Evolutionary conservation across 1,140 invertebrate species (phyloP).

Genomic region (Reticulitermes speratus): DNA sequence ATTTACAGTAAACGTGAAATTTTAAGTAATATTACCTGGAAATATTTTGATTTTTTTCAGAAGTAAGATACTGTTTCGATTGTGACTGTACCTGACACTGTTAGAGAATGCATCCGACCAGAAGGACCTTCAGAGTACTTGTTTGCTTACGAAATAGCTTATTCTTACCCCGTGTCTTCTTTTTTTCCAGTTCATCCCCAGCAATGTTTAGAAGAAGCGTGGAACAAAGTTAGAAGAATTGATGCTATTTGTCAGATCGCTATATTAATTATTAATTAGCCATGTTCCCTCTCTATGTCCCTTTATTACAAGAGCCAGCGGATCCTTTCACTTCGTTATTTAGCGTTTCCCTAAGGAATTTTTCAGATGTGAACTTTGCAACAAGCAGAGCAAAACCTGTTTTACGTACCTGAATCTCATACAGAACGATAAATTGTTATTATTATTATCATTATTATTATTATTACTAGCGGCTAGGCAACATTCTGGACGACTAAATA

Average conservation of each 20-base stretch:
- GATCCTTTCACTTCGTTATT: background rate
- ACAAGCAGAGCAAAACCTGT: background rate
- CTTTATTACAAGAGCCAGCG: background rate
- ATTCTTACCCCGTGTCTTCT: background rate
- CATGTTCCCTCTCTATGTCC: background rate
- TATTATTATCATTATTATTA: too few species aligned
- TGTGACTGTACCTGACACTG: background rate
- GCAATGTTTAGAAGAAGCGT: background rate
- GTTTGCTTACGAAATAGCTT: background rate
- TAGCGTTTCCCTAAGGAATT: background rate
- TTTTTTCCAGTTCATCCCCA: background rate
- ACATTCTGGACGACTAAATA: too few species aligned
- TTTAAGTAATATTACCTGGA: too few species aligned
- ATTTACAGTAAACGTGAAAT: too few species aligned
- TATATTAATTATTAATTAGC: background rate
- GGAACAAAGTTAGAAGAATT: background rate
- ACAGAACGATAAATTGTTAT: too few species aligned
- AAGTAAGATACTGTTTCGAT: background rate
- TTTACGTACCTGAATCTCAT: too few species aligned
- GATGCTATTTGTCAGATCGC: background rate
- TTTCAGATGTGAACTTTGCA: background rate
- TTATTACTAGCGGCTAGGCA: too few species aligned
- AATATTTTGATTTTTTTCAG: too few species aligned
- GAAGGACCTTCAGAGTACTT: background rate
- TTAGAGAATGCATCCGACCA: background rate